Base-by-base conservation (phyloP, 2,113 vertebrate species). In the Pelobates fuscus region DNA sequence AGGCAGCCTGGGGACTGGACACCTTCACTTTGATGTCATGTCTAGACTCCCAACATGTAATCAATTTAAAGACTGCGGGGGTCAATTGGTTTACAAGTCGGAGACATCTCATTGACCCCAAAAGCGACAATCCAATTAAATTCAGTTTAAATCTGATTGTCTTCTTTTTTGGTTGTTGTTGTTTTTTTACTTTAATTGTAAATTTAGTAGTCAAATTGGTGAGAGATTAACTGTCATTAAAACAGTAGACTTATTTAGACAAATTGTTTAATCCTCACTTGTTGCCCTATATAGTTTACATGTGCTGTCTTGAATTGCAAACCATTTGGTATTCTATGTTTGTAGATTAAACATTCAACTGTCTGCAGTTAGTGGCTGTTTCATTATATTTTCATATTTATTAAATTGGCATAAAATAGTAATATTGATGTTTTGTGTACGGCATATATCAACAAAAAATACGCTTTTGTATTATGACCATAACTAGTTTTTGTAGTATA, bases 11-110 rank as follows among this genome's bases (percentile, higher is more conserved):
- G 26, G 55, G 32, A 30, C 52, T 67, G 81, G 84, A 80, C 90
- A 86, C 87, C 87, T 88, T 85, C 90, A 90, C 88, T 90, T 90
- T 88, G 86, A 84, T 88, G 88, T 86, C 79, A 86, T 83, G 87
- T 86, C 87, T 87, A 89, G 88, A 89, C 87, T 84, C 79, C 75
- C 67, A 80, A 61, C 84, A 80, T 88, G 86, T 86, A 83, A 86
- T 84, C 54, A 73, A 86, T 77, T 52, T 88, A 79, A 67, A 78
- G 82, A 72, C 84, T 80, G 63, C 78, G 83, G 85, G 87, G 87
- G 86, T 86, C 87, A 82, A 81, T 85, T 79, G 83, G 79, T 82
- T 88, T 82, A 88, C n/a, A 57, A 75, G 85, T 80, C 63, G 81
- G 82, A 87, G 81, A 80, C 84, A 83, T 71, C 78, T 57, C 81